Evolutionary conservation across 2,113 vertebrate genomes (phyloP), one percentile per base, ranked within the genome.

Genomic region (Serinus canaria): DNA sequence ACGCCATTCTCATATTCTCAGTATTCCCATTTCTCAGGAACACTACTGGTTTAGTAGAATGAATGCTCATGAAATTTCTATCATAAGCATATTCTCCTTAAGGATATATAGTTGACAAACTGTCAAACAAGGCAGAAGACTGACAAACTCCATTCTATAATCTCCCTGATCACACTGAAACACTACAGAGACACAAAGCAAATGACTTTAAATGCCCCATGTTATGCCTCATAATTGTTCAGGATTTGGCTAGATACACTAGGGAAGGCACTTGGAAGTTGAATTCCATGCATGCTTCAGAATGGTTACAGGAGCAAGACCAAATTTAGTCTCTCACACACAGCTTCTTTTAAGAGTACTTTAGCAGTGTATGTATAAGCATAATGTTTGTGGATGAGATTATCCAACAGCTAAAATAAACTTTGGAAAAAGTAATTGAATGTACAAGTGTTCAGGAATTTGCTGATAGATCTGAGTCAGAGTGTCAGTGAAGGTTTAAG

Each of bases 191-290:
- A 41, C 23, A 31, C 1, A 35, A 30, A 50, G 23, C 1, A 68
- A 79, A 59, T 10, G 0, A 60, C 5, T 47, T 55, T 0, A 5
- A 79, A 56, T 33, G 7, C 19, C 23, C 21, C 39, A 15, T 6
- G 6, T 2, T 22, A 10, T 31, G 46, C 31, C 35, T 67, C 19
- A 8, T 6, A 83, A 30, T 28, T 44, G 27, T 18, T 55, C 63
- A 73, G 58, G 59, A 59, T 50, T n/a, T 73, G 55, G 3, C 19
- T n/a, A 49, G 24, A 31, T 14, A 44, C 6, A n/a, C 6, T 3
- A 44, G 17, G 17, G 23, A 80, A 92, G 24, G 30, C 15, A 47
- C 10, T 23, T 56, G 33, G 49, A 89, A 73, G 7, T 22, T 56
- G 21, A 87, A 81, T 69, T 68, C 21, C 16, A 22, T 5, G 5